Evolutionary conservation across 1,140 invertebrate species (phyloP), one percentile per base, ranked within the genome.

Genomic region (Elymnias hypermnestra): DNA sequence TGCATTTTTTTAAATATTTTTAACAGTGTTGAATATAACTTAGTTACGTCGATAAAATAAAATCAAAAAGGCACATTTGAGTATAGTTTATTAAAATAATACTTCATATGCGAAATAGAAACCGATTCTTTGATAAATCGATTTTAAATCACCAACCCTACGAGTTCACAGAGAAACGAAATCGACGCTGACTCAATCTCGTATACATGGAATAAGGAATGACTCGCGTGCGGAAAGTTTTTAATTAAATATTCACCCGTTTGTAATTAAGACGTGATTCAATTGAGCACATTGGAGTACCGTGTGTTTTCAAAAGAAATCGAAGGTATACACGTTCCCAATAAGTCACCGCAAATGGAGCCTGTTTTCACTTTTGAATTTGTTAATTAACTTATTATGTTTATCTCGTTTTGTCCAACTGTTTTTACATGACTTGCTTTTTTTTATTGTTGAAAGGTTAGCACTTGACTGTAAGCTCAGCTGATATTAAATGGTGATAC

Each of bases 221-320:
- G 72, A 70, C 72, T 78, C 77, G 78, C 76, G 75, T 83, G 75
- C 70, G 67, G 64, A 74, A 82, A 85, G 63, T 83, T 83, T 84
- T 85, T 85, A 82, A 82, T 85, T 83, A 83, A 85, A 82, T 79
- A 79, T 79, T 82, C 78, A 82, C 63, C 67, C 62, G 75, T 79
- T 79, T 74, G 76, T 83, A 82, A 85, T 85, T 82, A 83, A 85
- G 76, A 82, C 62, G 66, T 64, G 61, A 75, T 82, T 76, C 63
- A 73, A 77, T 77, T 63, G 70, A 57, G 57, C 58, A 73, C 72
- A 73, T 71, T 72, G 57, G 66, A 65, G 63, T 63, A 73, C 65
- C 64, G 60, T 70, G 66, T 54, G 49, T 45, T 63, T 68, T 66
- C 61, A 40, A 71, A 77, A 72, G 61, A 74, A 81, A 73, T 66